A percentile compares a stretch with the other conserved stretches of the same genome.
Evolutionary conservation across 2,113 vertebrate species (phyloP).

Genomic region (Archocentrus centrarchus): DNA sequence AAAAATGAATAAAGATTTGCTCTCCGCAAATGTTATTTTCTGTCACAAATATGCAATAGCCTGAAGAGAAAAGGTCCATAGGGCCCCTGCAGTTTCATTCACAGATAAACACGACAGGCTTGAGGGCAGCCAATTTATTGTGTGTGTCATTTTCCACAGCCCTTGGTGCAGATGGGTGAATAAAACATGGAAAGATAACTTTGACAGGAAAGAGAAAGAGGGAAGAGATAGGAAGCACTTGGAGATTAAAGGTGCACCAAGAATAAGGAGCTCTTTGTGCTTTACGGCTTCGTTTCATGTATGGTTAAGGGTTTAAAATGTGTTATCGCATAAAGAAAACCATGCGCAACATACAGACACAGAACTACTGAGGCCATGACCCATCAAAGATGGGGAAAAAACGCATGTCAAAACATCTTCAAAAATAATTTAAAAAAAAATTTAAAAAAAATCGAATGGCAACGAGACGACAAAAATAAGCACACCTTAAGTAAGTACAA

Average conservation of each 20-base stretch:
- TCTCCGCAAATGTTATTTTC: slow-evolving; percentile 10
- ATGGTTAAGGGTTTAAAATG: slow-evolving; percentile 36
- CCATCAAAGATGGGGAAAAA: background rate
- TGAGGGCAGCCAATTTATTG: slow-evolving; percentile 32
- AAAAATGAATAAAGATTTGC: background rate
- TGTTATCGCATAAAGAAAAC: background rate
- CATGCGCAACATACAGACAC: background rate
- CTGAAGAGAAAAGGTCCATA: slow-evolving; percentile 34
- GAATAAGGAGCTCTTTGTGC: slow-evolving; percentile 20
- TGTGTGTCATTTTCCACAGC: slow-evolving; percentile 41
- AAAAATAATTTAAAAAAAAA: background rate
- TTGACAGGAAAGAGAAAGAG: slow-evolving; percentile 44
- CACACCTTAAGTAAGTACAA: background rate
- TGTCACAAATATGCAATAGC: background rate
- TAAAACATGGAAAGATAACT: slow-evolving; percentile 67
- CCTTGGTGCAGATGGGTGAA: slow-evolving; percentile 40
- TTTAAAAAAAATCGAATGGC: background rate
- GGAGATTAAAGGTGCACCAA: slow-evolving; percentile 48
- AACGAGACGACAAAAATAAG: background rate
- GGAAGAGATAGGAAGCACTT: slow-evolving; percentile 35
- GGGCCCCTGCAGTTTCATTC: slow-evolving; percentile 7
- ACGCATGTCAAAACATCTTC: background rate
- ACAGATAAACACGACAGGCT: slow-evolving; percentile 44
- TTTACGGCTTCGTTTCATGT: slow-evolving; percentile 31
- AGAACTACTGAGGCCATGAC: background rate